Conservation (phyloP, 2,113 vertebrate genomes). For the Rostratula benghalensis region DNA sequence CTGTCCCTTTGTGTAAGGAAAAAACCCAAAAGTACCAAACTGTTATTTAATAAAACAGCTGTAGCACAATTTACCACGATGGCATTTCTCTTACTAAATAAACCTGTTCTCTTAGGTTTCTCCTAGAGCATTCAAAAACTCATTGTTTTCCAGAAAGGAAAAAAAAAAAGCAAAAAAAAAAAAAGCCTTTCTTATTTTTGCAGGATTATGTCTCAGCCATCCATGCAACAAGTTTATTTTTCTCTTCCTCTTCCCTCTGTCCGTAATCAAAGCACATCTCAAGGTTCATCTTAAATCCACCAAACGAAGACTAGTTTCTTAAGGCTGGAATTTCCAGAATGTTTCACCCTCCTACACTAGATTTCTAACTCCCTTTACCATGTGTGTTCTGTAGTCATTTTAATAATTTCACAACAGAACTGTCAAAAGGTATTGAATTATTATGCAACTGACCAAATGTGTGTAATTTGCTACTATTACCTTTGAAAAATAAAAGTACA, state of each 20-base stretch:
- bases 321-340: not conserved
- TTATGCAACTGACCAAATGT: not conserved
- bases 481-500: not conserved
- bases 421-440: not conserved
- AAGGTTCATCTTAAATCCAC: not conserved
- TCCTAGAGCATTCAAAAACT: not conserved
- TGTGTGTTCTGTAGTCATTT: not conserved
- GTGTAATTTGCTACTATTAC: not conserved
- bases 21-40: not conserved
- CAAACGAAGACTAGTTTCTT: not conserved
- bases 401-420: not conserved
- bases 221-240: slow-evolving; percentile 14
- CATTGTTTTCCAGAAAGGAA: not conserved
- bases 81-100: slow-evolving; percentile 11
- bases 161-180: not conserved
- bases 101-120: slow-evolving; percentile 21
- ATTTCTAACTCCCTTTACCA: not conserved
- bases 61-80: not conserved
- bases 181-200: not conserved
- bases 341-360: not conserved
- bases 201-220: not conserved
- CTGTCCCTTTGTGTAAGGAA: not conserved
- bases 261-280: not conserved
- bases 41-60: slow-evolving; percentile 32
- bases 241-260: not conserved